These are phyloP conservation scores for Threskiornis aethiopicus DNA, from an alignment of 2,797 vertebrate genomes.

Conservation along the genomic window DNA sequence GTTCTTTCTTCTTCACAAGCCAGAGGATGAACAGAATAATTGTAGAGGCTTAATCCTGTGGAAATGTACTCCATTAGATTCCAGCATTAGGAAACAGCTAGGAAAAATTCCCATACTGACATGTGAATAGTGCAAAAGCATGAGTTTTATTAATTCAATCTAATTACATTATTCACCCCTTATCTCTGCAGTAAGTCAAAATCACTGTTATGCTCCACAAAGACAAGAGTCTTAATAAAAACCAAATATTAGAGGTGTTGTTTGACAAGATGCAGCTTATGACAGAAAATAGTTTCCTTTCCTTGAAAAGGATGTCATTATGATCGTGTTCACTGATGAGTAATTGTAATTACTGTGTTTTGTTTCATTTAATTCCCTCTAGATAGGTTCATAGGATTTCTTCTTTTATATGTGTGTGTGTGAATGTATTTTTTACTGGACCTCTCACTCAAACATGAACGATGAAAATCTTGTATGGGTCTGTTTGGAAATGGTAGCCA, in stretches of 20 bases:
- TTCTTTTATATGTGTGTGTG: background rate
- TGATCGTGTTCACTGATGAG: background rate
- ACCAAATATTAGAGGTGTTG: background rate
- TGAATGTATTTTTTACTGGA: conserved; percentile 1
- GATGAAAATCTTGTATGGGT: background rate
- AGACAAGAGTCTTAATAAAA: conserved; percentile 14
- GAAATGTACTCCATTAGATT: background rate
- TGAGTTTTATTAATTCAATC: conserved; percentile 25
- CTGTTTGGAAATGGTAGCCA: conserved; percentile 31
- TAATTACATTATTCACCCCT: conserved; percentile 39
- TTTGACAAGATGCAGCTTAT: conserved; percentile 48
- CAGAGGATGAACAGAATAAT: background rate
- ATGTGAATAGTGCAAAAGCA: background rate
- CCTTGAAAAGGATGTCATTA: background rate
- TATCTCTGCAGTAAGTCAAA: conserved; percentile 27
- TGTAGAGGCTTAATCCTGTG: background rate
- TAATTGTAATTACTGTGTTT: conserved; percentile 39
- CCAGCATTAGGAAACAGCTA: background rate
- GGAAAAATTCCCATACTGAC: conserved; percentile 1
- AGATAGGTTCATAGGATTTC: background rate
- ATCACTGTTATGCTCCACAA: background rate
- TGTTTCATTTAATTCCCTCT: conserved; percentile 36
- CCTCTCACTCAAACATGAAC: background rate
- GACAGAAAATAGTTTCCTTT: conserved; percentile 9
- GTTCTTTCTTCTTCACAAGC: conserved; percentile 19